Evolutionary conservation across 2,888 invertebrate species (phyloP).

Genomic region (Tinea pellionella): DNA sequence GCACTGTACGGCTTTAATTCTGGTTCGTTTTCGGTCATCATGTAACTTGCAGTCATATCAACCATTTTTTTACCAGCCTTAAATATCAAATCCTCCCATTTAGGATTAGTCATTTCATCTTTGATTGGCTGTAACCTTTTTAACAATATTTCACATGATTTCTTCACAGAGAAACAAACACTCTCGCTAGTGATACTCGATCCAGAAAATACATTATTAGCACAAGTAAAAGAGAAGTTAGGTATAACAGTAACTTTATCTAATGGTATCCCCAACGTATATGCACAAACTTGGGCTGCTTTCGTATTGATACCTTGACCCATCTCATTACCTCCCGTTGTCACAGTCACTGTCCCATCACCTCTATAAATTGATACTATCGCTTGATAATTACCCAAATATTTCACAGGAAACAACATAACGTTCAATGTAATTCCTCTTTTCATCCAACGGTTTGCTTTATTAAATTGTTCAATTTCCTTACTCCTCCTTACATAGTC

Average conservation of each 20-base stretch:
- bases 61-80: slow-evolving; percentile 61
- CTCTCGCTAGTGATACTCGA: slow-evolving; percentile 76
- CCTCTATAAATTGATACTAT: slow-evolving; percentile 75
- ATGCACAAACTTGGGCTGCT: slow-evolving; percentile 80
- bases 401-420: slow-evolving; percentile 72
- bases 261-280: slow-evolving; percentile 76
- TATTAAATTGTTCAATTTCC: slow-evolving; percentile 68
- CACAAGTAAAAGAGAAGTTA: slow-evolving; percentile 63
- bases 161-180: slow-evolving; percentile 64
- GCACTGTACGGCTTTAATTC: slow-evolving; percentile 65
- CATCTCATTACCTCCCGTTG: slow-evolving; percentile 77
- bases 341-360: slow-evolving; percentile 77
- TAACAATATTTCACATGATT: slow-evolving; percentile 70
- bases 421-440: slow-evolving; percentile 73
- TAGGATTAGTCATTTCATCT: slow-evolving; percentile 48
- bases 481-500: slow-evolving; percentile 65
- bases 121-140: slow-evolving; percentile 68
- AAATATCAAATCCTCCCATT: slow-evolving; percentile 71
- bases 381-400: slow-evolving; percentile 68
- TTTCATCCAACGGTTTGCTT: slow-evolving; percentile 81
- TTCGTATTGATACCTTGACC: slow-evolving; percentile 87
- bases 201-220: slow-evolving; percentile 74
- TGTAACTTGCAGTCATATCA: slow-evolving; percentile 71
- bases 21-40: slow-evolving; percentile 66
- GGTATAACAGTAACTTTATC: slow-evolving; percentile 72